Conservation (phyloP, 2,797 vertebrate species). For the Bryconaethiops microstoma region DNA sequence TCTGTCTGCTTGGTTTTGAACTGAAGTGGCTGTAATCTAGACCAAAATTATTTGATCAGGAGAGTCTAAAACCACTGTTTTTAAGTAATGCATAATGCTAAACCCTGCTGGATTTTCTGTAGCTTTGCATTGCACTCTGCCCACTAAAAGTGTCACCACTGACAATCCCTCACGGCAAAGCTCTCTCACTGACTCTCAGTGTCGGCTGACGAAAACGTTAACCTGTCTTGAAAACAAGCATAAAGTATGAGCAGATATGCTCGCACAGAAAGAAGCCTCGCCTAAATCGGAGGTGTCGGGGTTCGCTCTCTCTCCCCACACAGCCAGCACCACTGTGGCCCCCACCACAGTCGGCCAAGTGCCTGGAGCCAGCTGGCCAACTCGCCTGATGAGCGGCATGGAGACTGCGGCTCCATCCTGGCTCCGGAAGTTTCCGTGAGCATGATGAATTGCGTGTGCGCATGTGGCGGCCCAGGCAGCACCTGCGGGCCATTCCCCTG, state of each 20-base stretch:
- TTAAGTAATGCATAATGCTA: background rate
- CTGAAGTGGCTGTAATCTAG: background rate
- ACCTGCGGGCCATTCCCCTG: conserved; percentile 50
- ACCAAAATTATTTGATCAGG: background rate
- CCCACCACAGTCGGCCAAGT: background rate
- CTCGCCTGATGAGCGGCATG: conserved; percentile 12
- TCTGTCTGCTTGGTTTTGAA: background rate
- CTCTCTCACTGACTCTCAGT: background rate
- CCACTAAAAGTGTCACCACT: too few relatives aligned
- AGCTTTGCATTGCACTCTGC: background rate
- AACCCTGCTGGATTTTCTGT: background rate
- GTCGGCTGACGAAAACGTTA: background rate
- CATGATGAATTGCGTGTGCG: conserved; percentile 17
- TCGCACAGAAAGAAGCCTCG: background rate
- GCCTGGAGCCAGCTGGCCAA: conserved; percentile 5
- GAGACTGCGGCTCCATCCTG: conserved; percentile 6
- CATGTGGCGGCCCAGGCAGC: conserved; percentile 8
- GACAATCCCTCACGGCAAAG: background rate
- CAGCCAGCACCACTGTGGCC: conserved; percentile 6
- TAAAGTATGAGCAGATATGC: background rate
- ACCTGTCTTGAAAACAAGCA: background rate
- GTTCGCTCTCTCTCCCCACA: background rate
- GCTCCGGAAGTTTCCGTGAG: conserved; percentile 11
- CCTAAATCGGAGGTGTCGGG: background rate
- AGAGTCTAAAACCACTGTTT: background rate